Conservation (phyloP, 2,888 invertebrate genomes). For the Acleris emargana region DNA sequence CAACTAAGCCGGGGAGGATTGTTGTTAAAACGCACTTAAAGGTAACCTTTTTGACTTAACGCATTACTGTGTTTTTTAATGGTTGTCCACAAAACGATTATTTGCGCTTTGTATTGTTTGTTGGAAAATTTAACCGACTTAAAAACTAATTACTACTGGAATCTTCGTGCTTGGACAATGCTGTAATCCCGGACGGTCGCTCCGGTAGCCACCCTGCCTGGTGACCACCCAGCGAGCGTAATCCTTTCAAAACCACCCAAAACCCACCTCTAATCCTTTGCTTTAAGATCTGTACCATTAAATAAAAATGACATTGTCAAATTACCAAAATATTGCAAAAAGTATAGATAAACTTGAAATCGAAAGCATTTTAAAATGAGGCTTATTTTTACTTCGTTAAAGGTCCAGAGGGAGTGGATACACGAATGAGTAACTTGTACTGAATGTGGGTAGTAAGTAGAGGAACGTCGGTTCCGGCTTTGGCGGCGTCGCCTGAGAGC, state of each 20-base stretch:
- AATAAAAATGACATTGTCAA: conserved; percentile 14
- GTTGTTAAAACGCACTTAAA: not conserved
- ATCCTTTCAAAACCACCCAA: not conserved
- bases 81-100: not conserved
- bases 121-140: conserved; percentile 21
- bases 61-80: not conserved
- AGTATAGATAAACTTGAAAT: conserved; percentile 2
- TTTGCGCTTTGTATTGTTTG: conserved; percentile 3
- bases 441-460: not conserved
- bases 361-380: not conserved
- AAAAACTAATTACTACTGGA: conserved; percentile 23
- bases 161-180: conserved; percentile 19
- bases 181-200: not conserved
- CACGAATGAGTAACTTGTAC: conserved; percentile 11
- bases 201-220: conserved; percentile 22
- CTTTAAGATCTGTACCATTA: conserved; percentile 12
- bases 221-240: conserved; percentile 24
- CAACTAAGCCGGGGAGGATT: conserved; percentile 5
- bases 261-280: conserved; percentile 1
- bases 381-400: not conserved
- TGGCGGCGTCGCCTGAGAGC: not conserved
- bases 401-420: conserved; percentile 5
- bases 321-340: conserved; percentile 29
- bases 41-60: conserved; percentile 12
- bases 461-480: not conserved